phyloP scores from a whole-genome alignment of 2,888 invertebrate species.

The Nycteola revayana region DNA sequence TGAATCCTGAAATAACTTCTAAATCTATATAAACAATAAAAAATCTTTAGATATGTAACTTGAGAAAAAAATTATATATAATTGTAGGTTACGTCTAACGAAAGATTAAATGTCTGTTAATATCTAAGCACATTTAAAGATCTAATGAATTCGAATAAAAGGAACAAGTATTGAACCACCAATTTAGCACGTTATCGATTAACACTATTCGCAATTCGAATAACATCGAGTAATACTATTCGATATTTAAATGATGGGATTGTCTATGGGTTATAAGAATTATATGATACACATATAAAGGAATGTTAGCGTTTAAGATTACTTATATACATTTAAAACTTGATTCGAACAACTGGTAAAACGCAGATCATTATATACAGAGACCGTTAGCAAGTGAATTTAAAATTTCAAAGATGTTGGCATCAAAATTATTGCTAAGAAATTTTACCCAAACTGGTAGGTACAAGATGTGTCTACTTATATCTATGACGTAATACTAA shows the following conservation, averaged over 20 bases:
- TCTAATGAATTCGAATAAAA: slow-evolving; percentile 25
- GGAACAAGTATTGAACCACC: slow-evolving; percentile 12
- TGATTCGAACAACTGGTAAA: slow-evolving; percentile 59
- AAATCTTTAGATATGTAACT: too few species aligned
- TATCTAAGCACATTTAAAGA: slow-evolving; percentile 25
- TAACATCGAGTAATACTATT: slow-evolving; percentile 14
- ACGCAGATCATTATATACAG: slow-evolving; percentile 69
- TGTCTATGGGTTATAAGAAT: not conserved
- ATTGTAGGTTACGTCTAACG: too few species aligned
- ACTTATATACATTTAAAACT: slow-evolving; percentile 61
- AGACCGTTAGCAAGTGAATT: slow-evolving; percentile 59
- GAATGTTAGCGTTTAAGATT: slow-evolving; percentile 79
- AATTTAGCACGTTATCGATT: slow-evolving; percentile 22
- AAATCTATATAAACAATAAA: too few species aligned
- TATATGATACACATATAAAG: slow-evolving; percentile 53
- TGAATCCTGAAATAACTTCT: too few species aligned
- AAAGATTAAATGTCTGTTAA: slow-evolving; percentile 15
- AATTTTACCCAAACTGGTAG: slow-evolving; percentile 67
- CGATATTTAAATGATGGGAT: not conserved
- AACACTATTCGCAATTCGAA: slow-evolving; percentile 10
- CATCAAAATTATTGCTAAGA: slow-evolving; percentile 78
- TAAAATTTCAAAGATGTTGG: slow-evolving; percentile 67
- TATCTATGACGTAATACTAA: slow-evolving; percentile 58
- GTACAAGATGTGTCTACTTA: slow-evolving; percentile 79
- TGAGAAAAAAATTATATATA: too few species aligned